Conservation (phyloP, 2,113 vertebrate genomes). For the Cyprinodon variegatus region DNA sequence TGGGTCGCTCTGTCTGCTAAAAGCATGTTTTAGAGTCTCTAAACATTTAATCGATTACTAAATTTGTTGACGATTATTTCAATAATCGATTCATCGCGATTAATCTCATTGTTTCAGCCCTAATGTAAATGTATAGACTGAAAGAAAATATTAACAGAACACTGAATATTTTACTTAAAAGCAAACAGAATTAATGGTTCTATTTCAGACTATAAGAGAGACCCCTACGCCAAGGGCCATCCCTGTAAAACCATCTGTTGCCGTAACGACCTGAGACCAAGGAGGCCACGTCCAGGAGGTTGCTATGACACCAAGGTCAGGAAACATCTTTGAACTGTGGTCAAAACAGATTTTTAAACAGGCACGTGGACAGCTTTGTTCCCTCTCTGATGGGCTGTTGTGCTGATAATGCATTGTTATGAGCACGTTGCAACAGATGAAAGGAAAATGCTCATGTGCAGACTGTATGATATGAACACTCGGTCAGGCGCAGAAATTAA, state of each 20-base stretch:
- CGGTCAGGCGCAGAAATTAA: no score
- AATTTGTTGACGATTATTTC: no score
- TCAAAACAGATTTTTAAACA: not conserved
- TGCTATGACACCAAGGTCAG: slow-evolving; percentile 92
- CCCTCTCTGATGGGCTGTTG: not conserved
- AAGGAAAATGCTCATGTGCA: not conserved
- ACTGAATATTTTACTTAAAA: not conserved
- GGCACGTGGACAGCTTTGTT: not conserved
- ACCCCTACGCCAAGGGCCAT: slow-evolving; percentile 85
- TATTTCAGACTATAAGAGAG: slow-evolving; percentile 84
- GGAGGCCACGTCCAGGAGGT: slow-evolving; percentile 81
- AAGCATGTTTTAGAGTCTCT: no score
- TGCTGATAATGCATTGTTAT: not conserved
- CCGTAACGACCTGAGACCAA: slow-evolving; percentile 84
- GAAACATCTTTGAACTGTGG: not conserved
- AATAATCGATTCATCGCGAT: no score
- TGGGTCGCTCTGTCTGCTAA: no score
- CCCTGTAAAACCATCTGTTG: slow-evolving; percentile 92
- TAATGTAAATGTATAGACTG: no score
- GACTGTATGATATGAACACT: not conserved
- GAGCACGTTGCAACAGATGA: not conserved
- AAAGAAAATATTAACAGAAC: no score
- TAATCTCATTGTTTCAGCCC: no score
- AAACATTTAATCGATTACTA: no score
- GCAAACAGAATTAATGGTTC: not conserved